Conservation (phyloP, 1,140 invertebrate genomes). For the Cydia amplana region DNA sequence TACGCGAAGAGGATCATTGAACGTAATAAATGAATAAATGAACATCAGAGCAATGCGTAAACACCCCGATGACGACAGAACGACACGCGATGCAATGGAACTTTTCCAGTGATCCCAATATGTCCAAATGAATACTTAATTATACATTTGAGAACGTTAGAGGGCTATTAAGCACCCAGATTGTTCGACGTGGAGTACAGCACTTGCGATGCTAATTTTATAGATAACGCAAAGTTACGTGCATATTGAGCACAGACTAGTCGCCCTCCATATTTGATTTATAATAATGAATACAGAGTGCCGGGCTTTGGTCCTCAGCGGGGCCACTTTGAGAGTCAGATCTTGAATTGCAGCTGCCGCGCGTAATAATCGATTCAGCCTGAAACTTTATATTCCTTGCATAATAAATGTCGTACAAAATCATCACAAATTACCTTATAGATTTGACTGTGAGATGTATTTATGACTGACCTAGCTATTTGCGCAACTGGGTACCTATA, state of each 20-base stretch:
- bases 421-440: conserved; percentile 77
- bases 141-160: conserved; percentile 17
- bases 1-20: conserved; percentile 20
- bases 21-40: conserved; percentile 21
- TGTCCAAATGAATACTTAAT: conserved; percentile 27
- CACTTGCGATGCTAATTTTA: conserved; percentile 62
- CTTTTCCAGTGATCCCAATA: conserved; percentile 24
- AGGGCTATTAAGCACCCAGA: conserved; percentile 26
- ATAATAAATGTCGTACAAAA: conserved; percentile 79
- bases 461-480: conserved; percentile 57
- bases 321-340: conserved; percentile 67
- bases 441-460: conserved; percentile 78
- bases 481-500: background rate
- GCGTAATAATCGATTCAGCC: conserved; percentile 61
- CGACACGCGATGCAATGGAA: conserved; percentile 20
- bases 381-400: conserved; percentile 78
- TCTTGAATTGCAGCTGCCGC: conserved; percentile 68
- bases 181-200: conserved; percentile 20
- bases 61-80: conserved; percentile 17
- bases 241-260: conserved; percentile 50
- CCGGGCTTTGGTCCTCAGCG: conserved; percentile 45
- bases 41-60: conserved; percentile 17
- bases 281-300: conserved; percentile 59
- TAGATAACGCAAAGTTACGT: conserved; percentile 65
- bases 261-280: conserved; percentile 55